These are phyloP conservation scores for Columbina picui DNA, from an alignment of 2,113 vertebrate species.

Conservation along the genomic window DNA sequence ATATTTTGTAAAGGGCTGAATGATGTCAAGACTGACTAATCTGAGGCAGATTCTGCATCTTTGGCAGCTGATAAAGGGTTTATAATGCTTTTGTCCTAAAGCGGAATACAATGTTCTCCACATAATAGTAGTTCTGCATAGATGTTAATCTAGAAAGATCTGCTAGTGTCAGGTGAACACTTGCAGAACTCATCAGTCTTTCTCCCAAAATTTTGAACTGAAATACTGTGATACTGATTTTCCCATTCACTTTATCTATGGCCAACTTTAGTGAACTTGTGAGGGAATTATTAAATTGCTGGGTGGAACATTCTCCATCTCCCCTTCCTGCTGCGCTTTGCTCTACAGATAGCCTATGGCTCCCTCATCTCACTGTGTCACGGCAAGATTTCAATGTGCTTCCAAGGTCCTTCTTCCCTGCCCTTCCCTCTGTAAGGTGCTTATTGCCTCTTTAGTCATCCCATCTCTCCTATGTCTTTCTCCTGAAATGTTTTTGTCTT, in stretches of 20 bases:
- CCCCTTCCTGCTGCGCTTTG: neutral
- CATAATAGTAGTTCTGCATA: neutral
- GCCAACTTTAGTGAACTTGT: neutral
- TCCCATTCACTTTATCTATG: neutral
- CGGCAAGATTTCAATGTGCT: neutral
- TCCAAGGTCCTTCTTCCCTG: neutral
- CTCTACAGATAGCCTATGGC: neutral
- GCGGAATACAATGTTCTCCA: neutral
- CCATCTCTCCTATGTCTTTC: neutral
- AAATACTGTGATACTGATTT: neutral
- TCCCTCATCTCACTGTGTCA: neutral
- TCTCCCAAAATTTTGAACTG: neutral
- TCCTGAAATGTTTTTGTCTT: neutral
- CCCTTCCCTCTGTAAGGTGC: neutral
- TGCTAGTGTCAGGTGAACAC: neutral
- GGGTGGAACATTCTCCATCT: accelerated
- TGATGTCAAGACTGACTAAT: neutral
- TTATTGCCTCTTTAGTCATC: neutral
- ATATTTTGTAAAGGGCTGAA: neutral
- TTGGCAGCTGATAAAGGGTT: neutral
- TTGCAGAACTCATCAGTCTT: neutral
- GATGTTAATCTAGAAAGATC: neutral
- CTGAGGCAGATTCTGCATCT: neutral
- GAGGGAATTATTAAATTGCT: neutral
- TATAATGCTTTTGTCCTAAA: neutral